Base-by-base conservation (phyloP, 1,140 invertebrate genomes). In the Pectinophora gossypiella region DNA sequence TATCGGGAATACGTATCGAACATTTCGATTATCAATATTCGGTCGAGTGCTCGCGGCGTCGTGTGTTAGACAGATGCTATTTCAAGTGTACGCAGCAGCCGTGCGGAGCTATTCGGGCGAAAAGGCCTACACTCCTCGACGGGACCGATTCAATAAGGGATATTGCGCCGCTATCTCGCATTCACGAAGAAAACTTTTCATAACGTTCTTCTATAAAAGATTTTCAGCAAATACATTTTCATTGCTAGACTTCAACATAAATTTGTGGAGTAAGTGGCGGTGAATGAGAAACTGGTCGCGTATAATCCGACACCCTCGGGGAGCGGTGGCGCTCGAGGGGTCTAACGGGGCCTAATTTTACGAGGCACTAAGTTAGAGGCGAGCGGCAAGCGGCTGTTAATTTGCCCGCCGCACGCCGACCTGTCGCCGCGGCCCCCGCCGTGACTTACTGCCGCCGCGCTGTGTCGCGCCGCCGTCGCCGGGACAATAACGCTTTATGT, bases 381-480 rank as follows among this genome's bases (percentile, higher is more conserved):
- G 72, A 82, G 74, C 68, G 75, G 72, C 76, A 77, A 80, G 71
- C 73, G 72, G 64, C 72, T 84, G 82, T 86, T 86, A 86, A 86
- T 84, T 86, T 77, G 79, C 68, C 72, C 73, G 62, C 63, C 69
- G 60, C 67, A 9, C 71, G 68, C 56, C 71, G 68, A 67, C 66
- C 75, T 79, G 80, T 84, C 80, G 78, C 72, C 80, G 69, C n/a
- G n/a, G n/a, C n/a, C n/a, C 77, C 77, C 75, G 76, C 71, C 73
- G 76, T 82, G 78, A 85, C 75, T 80, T 85, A 85, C 71, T 56
- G 57, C 68, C 61, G 38, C 36, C 53, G 56, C 40, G 38, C 36
- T 51, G 56, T 35, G 48, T 40, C 56, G 58, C 50, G 44, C 54
- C 23, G 16, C 36, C 15, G 2, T 7, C 1, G 7, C 52, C 54